Percentiles rank a stretch among this genome's conserved stretches.
Conservation (phyloP, 2,888 invertebrate genomes). For the Tetrapedia diversipes region DNA sequence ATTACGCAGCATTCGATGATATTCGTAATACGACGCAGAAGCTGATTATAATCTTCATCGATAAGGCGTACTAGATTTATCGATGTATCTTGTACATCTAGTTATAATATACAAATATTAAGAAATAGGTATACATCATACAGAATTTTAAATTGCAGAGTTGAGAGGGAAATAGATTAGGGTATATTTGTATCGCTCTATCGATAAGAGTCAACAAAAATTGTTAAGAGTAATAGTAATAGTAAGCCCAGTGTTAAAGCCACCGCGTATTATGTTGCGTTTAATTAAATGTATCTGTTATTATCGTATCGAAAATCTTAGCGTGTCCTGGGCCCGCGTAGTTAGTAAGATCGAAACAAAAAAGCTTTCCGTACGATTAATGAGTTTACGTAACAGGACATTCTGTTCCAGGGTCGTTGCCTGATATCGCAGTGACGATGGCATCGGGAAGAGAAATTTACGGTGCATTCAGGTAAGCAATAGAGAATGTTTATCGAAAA, state of each 20-base stretch:
- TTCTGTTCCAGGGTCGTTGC: slow-evolving; percentile 72
- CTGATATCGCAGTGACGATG: slow-evolving; percentile 77
- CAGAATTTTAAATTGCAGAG: too few relatives aligned
- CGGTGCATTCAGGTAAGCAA: slow-evolving; percentile 74
- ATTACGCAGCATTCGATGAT: not conserved
- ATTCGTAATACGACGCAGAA: not conserved
- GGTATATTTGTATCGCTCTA: too few relatives aligned
- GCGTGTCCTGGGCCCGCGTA: not conserved
- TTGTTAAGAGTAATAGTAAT: too few relatives aligned
- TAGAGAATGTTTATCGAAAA: not conserved
- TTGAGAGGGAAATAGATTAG: too few relatives aligned
- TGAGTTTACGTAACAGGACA: slow-evolving; percentile 12
- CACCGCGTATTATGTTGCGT: not conserved
- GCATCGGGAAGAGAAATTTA: slow-evolving; percentile 77
- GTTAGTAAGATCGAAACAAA: slow-evolving; percentile 3
- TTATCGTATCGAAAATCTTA: slow-evolving; percentile 1
- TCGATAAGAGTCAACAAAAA: too few relatives aligned
- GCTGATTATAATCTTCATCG: not conserved
- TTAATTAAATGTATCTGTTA: too few relatives aligned
- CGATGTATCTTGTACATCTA: too few relatives aligned
- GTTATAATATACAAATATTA: too few relatives aligned
- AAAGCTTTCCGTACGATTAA: not conserved
- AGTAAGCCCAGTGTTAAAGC: too few relatives aligned
- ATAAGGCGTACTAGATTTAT: too few relatives aligned
- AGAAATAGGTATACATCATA: too few relatives aligned